Percentiles rank a stretch among this genome's conserved stretches.
phyloP scores from a whole-genome alignment of 30 jellyfish, hydroid and myxozoan species.

The Turritopsis rubra region DNA sequence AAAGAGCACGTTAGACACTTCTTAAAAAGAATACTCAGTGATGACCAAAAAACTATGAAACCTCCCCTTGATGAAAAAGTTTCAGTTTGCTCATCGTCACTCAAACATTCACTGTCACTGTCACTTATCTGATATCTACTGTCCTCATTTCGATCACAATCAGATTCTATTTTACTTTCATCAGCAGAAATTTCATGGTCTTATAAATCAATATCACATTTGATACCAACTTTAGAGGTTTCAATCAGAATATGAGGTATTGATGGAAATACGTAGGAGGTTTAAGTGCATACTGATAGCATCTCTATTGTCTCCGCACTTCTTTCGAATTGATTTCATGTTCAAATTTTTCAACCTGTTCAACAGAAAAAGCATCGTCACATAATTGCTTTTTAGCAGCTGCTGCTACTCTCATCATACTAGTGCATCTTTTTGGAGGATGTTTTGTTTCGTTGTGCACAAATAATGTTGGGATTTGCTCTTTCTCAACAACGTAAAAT shows the following conservation, averaged over 20 bases:
- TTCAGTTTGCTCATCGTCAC: background rate
- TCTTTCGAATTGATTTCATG: slow-evolving; percentile 3
- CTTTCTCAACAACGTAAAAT: too few species aligned
- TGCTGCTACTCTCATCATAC: background rate
- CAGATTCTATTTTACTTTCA: background rate
- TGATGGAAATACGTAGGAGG: background rate
- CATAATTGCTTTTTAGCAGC: background rate
- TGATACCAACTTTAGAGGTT: background rate
- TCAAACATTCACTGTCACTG: background rate
- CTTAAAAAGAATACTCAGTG: background rate
- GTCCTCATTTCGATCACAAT: background rate
- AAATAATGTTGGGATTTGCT: too few species aligned
- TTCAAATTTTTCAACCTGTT: background rate
- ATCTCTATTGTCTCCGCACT: background rate
- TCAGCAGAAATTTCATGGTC: background rate
- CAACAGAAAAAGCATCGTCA: background rate
- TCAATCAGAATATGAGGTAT: background rate
- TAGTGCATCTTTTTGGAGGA: background rate
- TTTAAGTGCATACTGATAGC: background rate
- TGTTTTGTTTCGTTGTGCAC: background rate
- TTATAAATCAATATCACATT: background rate
- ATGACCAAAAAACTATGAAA: slow-evolving; percentile 6
- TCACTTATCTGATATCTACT: background rate
- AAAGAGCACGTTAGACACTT: background rate
- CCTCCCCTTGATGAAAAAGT: background rate